phyloP scores from a whole-genome alignment of 1,140 invertebrate genomes.

The Leptinotarsa defecta region DNA sequence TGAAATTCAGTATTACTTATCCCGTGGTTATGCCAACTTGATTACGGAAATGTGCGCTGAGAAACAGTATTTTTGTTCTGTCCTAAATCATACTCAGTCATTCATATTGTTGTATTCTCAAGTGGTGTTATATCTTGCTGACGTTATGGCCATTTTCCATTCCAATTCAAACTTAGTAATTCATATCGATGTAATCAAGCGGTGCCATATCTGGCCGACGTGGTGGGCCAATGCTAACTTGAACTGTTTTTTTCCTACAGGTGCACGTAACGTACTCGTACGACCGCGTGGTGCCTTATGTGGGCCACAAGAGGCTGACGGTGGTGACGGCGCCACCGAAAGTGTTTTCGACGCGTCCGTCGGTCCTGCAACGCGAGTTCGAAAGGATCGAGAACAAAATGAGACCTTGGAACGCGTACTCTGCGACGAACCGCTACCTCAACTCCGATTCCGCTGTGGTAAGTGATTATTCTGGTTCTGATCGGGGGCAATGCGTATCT shows the following conservation, averaged over 20 bases:
- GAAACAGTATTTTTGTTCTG: too few species aligned
- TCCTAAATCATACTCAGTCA: too few species aligned
- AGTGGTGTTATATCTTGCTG: too few species aligned
- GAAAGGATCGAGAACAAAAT: conserved; percentile 71
- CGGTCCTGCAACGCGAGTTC: conserved; percentile 71
- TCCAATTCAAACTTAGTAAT: too few species aligned
- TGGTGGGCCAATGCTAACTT: too few species aligned
- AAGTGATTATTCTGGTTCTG: conserved; percentile 50
- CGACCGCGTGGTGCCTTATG: conserved; percentile 61
- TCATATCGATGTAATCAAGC: too few species aligned
- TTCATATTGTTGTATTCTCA: too few species aligned
- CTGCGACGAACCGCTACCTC: conserved; percentile 73
- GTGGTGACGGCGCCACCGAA: conserved; percentile 65
- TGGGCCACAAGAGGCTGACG: conserved; percentile 70
- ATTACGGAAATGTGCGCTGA: too few species aligned
- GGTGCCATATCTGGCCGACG: too few species aligned
- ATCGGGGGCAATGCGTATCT: background rate
- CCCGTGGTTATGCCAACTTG: too few species aligned
- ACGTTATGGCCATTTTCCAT: too few species aligned
- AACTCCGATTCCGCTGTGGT: conserved; percentile 74
- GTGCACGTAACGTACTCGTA: conserved; percentile 55
- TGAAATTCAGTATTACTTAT: too few species aligned
- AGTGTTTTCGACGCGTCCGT: conserved; percentile 67
- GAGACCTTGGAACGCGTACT: conserved; percentile 66
- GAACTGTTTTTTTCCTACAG: conserved; percentile 30